Evolutionary conservation across 2,113 vertebrate genomes (phyloP).

Genomic region (Alces alces): DNA sequence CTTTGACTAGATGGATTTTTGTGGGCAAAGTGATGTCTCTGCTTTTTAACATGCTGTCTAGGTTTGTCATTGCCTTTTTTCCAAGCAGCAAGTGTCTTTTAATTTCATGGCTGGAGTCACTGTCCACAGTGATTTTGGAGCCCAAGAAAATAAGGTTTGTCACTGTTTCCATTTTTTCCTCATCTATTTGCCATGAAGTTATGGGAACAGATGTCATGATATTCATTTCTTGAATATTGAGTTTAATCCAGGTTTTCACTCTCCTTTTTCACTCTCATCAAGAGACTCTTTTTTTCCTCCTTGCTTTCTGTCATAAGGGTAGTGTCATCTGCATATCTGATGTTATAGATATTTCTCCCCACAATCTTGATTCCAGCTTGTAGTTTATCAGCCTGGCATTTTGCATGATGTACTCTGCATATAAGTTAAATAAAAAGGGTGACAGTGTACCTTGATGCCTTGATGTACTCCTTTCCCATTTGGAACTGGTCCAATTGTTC

Average conservation of each 20-base stretch:
- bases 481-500: accelerated
- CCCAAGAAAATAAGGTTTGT: neutral
- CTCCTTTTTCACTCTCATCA: neutral
- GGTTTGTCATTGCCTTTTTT: neutral
- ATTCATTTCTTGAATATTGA: neutral
- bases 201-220: neutral
- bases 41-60: neutral
- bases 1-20: neutral
- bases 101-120: neutral
- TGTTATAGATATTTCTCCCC: neutral
- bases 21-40: neutral
- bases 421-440: neutral
- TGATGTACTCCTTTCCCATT: neutral
- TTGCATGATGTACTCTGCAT: neutral
- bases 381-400: neutral
- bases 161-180: neutral
- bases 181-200: neutral
- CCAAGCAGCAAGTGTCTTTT: neutral
- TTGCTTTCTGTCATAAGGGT: neutral
- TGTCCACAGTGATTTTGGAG: neutral
- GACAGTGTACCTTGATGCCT: neutral
- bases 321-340: neutral
- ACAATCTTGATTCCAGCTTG: neutral
- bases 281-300: neutral
- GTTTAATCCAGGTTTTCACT: neutral